A percentile compares a stretch with the other conserved stretches of the same genome.
Conservation (phyloP, 1,140 invertebrate species). For the Ganaspis sp. region DNA sequence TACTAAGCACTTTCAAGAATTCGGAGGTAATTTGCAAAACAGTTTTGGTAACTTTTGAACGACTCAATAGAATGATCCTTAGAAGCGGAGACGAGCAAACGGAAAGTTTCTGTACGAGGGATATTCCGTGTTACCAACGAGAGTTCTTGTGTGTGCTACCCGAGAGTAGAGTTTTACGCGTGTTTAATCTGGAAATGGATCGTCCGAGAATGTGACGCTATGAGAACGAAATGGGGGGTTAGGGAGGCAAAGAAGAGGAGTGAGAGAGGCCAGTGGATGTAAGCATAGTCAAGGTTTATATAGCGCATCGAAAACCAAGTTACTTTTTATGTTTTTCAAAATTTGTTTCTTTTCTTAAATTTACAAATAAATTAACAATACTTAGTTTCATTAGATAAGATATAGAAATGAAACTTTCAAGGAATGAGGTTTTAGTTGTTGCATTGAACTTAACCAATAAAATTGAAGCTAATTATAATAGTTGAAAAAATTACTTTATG, state of each 20-base stretch:
- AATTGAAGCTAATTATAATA: no score
- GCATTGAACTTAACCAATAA: no score
- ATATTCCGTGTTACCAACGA: slow-evolving; percentile 50
- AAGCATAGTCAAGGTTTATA: slow-evolving; percentile 47
- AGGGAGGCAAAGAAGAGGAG: slow-evolving; percentile 49
- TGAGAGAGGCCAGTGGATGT: slow-evolving; percentile 42
- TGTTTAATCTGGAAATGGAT: slow-evolving; percentile 76
- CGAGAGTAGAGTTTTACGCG: slow-evolving; percentile 70
- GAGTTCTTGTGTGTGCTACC: slow-evolving; percentile 61
- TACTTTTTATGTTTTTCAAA: slow-evolving; percentile 39
- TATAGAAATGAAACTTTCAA: no score
- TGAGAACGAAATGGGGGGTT: slow-evolving; percentile 45
- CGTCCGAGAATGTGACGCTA: slow-evolving; percentile 66
- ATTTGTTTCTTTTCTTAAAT: neutral
- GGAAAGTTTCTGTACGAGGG: slow-evolving; percentile 53
- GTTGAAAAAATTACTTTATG: no score
- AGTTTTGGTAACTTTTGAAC: no score
- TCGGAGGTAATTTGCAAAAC: no score
- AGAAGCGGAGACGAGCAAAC: slow-evolving; percentile 42
- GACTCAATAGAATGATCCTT: no score
- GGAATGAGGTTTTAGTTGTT: no score
- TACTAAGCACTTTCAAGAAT: no score
- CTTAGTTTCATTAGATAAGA: no score
- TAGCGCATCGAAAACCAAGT: slow-evolving; percentile 45
- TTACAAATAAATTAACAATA: no score